These are phyloP conservation scores for Gibbula magus DNA, from an alignment of 2,888 invertebrate species.

Conservation along the genomic window DNA sequence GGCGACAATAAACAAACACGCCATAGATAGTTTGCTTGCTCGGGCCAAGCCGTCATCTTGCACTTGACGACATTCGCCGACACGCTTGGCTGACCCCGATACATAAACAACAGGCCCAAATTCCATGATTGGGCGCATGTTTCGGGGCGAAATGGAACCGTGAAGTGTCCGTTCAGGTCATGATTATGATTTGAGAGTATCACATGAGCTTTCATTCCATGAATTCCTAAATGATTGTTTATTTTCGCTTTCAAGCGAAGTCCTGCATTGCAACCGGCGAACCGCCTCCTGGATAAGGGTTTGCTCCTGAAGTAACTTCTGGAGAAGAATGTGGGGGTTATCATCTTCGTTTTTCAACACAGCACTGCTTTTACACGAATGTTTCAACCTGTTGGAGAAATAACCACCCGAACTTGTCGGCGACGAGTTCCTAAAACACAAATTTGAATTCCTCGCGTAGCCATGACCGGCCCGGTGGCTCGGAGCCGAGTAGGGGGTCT, in stretches of 20 bases:
- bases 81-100: background rate
- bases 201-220: background rate
- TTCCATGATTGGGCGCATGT: too few species aligned
- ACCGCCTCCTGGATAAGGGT: conserved; percentile 30
- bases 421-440: background rate
- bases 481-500: conserved; percentile 11
- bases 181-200: background rate
- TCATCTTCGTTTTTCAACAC: conserved; percentile 4
- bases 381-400: background rate
- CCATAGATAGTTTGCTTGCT: too few species aligned
- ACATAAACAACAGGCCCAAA: background rate
- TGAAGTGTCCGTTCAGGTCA: background rate
- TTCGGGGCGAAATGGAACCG: background rate
- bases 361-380: background rate
- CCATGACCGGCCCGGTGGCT: background rate
- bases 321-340: conserved; percentile 21
- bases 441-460: background rate
- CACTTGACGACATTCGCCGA: background rate
- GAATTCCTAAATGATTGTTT: conserved; percentile 6
- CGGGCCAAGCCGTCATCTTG: too few species aligned
- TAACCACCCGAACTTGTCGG: background rate
- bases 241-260: conserved; percentile 11
- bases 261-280: conserved; percentile 5
- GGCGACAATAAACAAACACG: too few species aligned
- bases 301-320: conserved; percentile 24